These are phyloP conservation scores for Kuschelorhynchus macadamiae DNA, from an alignment of 2,888 invertebrate genomes.

Conservation along the genomic window DNA sequence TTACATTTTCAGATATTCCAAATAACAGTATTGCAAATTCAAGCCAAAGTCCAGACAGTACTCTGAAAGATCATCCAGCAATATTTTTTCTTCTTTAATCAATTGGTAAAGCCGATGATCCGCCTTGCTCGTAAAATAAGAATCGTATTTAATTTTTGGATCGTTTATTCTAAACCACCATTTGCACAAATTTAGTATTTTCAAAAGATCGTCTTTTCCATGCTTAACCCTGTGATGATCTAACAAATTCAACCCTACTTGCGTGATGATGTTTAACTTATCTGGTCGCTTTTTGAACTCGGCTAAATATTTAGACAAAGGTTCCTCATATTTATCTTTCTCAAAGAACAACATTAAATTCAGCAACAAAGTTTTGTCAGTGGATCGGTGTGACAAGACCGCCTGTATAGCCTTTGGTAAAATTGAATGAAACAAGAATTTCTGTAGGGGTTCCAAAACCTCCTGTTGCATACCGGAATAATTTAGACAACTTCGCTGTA, in stretches of 20 bases:
- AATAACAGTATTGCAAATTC: slow-evolving; percentile 56
- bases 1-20: slow-evolving; percentile 53
- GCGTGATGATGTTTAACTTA: slow-evolving; percentile 57
- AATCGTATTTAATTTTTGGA: slow-evolving; percentile 54
- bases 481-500: slow-evolving; percentile 15
- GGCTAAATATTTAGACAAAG: slow-evolving; percentile 53
- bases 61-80: slow-evolving; percentile 63
- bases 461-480: neutral
- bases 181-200: slow-evolving; percentile 54
- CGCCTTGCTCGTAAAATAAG: slow-evolving; percentile 56
- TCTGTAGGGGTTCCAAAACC: neutral
- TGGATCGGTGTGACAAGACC: slow-evolving; percentile 61
- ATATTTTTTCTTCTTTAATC: slow-evolving; percentile 52
- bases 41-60: slow-evolving; percentile 69
- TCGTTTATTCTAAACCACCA: slow-evolving; percentile 60
- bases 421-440: slow-evolving; percentile 5
- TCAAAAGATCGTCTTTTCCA: slow-evolving; percentile 43
- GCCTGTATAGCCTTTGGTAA: slow-evolving; percentile 58
- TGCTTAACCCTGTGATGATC: slow-evolving; percentile 49
- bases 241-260: slow-evolving; percentile 53
- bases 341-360: slow-evolving; percentile 59
- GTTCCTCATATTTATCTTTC: slow-evolving; percentile 38
- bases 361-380: slow-evolving; percentile 65
- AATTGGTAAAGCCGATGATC: slow-evolving; percentile 55
- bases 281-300: slow-evolving; percentile 57